Percentiles rank a stretch among this genome's conserved stretches.
Conservation (phyloP, 2,888 invertebrate species). For the Polydesmus complanatus region DNA sequence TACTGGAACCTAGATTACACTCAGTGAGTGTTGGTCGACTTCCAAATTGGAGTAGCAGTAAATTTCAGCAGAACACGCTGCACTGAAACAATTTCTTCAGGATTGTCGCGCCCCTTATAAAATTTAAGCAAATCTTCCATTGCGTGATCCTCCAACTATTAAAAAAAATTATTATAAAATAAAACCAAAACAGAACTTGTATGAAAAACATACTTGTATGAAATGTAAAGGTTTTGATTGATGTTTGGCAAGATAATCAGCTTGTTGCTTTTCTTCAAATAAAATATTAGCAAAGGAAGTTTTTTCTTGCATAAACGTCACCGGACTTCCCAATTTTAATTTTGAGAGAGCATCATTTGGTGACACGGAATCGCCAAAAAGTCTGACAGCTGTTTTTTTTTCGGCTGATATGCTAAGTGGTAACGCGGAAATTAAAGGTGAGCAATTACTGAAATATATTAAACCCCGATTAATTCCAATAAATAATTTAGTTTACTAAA, state of each 20-base stretch:
- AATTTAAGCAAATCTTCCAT: constrained; percentile 60
- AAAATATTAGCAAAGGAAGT: constrained; percentile 44
- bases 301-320: too few species aligned
- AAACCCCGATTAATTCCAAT: too few species aligned
- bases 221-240: constrained; percentile 55
- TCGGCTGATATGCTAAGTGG: too few species aligned
- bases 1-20: too few species aligned
- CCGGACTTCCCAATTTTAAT: too few species aligned
- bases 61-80: constrained; percentile 44
- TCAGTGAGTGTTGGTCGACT: constrained; percentile 1
- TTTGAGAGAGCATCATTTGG: too few species aligned
- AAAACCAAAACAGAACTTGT: neutral
- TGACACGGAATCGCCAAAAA: too few species aligned
- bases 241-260: constrained; percentile 53
- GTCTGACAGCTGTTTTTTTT: too few species aligned
- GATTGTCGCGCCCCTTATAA: constrained; percentile 53
- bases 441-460: too few species aligned
- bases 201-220: constrained; percentile 51
- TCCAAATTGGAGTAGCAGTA: constrained; percentile 47
- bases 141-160: constrained; percentile 68
- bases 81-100: constrained; percentile 59
- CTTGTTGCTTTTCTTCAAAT: constrained; percentile 56
- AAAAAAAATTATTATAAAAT: constrained; percentile 23
- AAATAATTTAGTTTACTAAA: too few species aligned
- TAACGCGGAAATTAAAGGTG: too few species aligned